Percentiles rank a stretch among this genome's conserved stretches.
Evolutionary conservation across 2,797 vertebrate genomes (phyloP).

Genomic region (Coreius guichenoti): DNA sequence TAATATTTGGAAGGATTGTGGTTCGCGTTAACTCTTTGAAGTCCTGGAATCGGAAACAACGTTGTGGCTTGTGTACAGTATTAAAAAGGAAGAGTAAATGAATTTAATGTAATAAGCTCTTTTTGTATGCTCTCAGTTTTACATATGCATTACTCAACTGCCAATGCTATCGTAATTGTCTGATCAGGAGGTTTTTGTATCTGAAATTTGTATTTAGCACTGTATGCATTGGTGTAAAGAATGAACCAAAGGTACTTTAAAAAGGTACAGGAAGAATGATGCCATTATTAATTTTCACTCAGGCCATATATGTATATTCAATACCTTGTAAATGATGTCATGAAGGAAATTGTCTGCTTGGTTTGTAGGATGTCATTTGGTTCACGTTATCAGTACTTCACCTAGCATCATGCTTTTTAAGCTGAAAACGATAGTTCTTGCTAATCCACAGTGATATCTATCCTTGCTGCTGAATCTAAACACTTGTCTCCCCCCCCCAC

Average conservation of each 20-base stretch:
- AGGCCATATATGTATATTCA: conserved; percentile 17
- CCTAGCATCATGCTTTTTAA: conserved; percentile 5
- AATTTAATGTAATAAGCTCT: conserved; percentile 55
- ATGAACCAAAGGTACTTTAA: conserved; percentile 24
- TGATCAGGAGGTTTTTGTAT: conserved; percentile 16
- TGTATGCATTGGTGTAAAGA: conserved; percentile 16
- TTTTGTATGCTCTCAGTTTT: conserved; percentile 46
- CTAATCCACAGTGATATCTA: not conserved
- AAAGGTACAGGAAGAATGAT: conserved; percentile 29
- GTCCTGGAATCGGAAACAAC: conserved; percentile 42
- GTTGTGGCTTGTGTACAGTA: conserved; percentile 34
- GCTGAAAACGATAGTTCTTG: not conserved
- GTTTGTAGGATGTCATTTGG: not conserved
- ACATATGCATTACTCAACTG: conserved; percentile 25
- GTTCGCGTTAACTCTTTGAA: conserved; percentile 24
- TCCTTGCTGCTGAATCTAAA: not conserved
- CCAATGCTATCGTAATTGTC: conserved; percentile 1
- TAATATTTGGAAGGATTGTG: conserved; percentile 40
- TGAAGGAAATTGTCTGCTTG: not conserved
- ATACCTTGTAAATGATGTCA: conserved; percentile 1
- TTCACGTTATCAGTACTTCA: not conserved
- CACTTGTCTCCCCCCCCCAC: no score
- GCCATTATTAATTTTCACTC: conserved; percentile 10
- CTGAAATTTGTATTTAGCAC: conserved; percentile 32
- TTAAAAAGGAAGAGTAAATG: conserved; percentile 43